Evolutionary conservation across 2,888 invertebrate genomes (phyloP).

Genomic region (Cotesia congregata): DNA sequence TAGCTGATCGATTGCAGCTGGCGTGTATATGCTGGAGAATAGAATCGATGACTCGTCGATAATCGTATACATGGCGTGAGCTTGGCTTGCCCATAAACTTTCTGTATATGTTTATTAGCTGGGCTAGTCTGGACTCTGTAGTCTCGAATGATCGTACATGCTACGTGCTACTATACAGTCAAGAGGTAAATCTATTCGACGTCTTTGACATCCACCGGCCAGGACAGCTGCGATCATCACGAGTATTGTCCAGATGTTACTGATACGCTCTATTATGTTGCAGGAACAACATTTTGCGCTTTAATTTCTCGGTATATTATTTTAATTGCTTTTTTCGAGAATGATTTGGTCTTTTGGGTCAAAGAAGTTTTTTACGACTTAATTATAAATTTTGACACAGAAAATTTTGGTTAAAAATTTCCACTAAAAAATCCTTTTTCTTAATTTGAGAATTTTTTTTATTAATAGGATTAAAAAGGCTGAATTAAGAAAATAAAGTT

Average conservation of each 20-base stretch:
- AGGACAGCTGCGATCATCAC: slow-evolving; percentile 1
- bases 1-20: slow-evolving; percentile 33
- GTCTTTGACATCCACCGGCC: background rate
- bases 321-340: slow-evolving; percentile 13
- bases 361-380: background rate
- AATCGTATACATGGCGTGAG: slow-evolving; percentile 31
- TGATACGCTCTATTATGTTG: background rate
- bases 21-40: slow-evolving; percentile 28
- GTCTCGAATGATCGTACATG: background rate
- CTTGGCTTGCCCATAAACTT: slow-evolving; percentile 21
- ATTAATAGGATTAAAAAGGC: no score
- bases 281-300: background rate
- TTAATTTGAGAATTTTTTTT: no score
- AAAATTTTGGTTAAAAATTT: no score
- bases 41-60: background rate
- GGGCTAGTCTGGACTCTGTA: background rate
- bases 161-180: background rate
- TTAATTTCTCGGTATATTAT: background rate
- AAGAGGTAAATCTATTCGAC: background rate
- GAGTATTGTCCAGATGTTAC: background rate
- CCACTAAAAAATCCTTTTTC: no score
- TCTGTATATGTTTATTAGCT: background rate
- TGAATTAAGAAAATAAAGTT: no score
- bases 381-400: background rate
- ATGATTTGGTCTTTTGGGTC: slow-evolving; percentile 22